phyloP scores from a whole-genome alignment of 2,113 vertebrate genomes.

The Pleuronectes platessa region DNA sequence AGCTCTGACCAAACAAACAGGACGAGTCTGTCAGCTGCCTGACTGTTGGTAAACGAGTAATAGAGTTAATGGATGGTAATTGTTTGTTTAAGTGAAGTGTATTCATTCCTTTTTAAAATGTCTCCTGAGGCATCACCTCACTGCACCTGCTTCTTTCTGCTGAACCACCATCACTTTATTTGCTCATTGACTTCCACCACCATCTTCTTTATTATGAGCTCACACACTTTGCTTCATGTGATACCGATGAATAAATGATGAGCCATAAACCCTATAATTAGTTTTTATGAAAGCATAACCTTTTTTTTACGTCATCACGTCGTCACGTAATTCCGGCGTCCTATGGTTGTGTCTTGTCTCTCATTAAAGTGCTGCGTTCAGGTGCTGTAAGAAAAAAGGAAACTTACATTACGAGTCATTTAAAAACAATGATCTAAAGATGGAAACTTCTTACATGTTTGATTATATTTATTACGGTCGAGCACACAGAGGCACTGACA shows the following conservation, averaged over 20 bases:
- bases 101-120: conserved; percentile 14
- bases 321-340: not conserved
- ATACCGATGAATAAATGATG: not conserved
- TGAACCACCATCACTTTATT: not conserved
- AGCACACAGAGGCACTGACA: too few relatives aligned
- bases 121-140: not conserved
- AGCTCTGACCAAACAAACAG: conserved; percentile 18
- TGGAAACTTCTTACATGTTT: not conserved
- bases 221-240: too few relatives aligned
- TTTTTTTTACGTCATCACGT: conserved; percentile 19
- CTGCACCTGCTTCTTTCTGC: conserved; percentile 20
- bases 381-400: conserved; percentile 10
- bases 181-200: not conserved
- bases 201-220: not conserved
- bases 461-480: too few relatives aligned
- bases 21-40: not conserved
- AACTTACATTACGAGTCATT: not conserved
- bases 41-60: not conserved
- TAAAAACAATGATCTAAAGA: not conserved
- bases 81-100: conserved; percentile 10
- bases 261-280: too few relatives aligned
- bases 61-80: not conserved
- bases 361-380: conserved; percentile 54
- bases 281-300: too few relatives aligned
- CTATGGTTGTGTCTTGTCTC: not conserved